These are phyloP conservation scores for Sinelater perroti DNA, from an alignment of 2,888 invertebrate species.

Conservation along the genomic window DNA sequence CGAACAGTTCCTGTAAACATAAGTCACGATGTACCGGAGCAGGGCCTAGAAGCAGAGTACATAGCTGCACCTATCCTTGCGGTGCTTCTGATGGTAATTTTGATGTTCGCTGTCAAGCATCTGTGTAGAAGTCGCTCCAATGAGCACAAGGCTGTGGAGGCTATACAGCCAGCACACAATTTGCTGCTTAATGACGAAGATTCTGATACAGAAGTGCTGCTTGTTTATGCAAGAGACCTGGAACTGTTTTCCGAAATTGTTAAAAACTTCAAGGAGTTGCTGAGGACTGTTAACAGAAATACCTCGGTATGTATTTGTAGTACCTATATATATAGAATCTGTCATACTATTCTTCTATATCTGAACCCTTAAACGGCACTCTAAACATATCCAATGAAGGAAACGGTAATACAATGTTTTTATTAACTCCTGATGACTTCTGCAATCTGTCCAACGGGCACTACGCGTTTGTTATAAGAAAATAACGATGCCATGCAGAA, in stretches of 20 bases:
- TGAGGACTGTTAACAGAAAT: background rate
- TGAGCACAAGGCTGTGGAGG: background rate
- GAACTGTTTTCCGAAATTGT: background rate
- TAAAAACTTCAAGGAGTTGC: slow-evolving; percentile 1
- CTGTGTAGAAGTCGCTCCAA: background rate
- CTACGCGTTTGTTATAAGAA: too few species aligned
- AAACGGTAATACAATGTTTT: too few species aligned
- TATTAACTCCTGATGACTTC: too few species aligned
- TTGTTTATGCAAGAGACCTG: slow-evolving; percentile 17
- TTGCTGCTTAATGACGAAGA: background rate
- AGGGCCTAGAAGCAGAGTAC: background rate
- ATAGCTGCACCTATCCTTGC: background rate
- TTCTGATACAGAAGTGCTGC: background rate
- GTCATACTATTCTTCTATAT: too few species aligned
- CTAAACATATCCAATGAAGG: too few species aligned
- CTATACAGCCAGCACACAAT: background rate
- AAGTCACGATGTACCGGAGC: background rate
- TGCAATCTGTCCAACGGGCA: too few species aligned
- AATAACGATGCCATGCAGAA: too few species aligned
- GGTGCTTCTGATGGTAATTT: background rate
- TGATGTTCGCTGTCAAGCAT: background rate
- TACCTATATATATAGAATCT: too few species aligned
- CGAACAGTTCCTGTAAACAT: background rate
- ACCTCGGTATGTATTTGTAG: background rate
- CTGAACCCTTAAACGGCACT: too few species aligned